phyloP scores from a whole-genome alignment of 2,888 invertebrate species.

The Trisateles emortualis region DNA sequence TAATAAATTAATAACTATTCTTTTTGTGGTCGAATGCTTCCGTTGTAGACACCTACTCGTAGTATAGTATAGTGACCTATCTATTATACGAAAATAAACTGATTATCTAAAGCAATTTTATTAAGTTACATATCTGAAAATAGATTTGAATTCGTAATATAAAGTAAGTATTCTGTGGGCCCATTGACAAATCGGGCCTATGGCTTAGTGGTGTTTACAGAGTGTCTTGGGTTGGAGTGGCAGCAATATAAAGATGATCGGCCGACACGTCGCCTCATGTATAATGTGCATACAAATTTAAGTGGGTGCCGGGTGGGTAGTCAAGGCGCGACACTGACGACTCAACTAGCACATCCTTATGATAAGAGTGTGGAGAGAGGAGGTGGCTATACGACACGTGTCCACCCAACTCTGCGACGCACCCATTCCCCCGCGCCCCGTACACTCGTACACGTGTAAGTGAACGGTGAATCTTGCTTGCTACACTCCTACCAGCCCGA shows the following conservation, averaged over 20 bases:
- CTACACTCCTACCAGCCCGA: conserved; percentile 57
- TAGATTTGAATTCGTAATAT: conserved; percentile 30
- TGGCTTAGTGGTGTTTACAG: conserved; percentile 63
- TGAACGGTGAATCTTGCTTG: conserved; percentile 68
- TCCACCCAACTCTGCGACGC: conserved; percentile 71
- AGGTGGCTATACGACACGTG: conserved; percentile 72
- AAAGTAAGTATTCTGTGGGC: conserved; percentile 22
- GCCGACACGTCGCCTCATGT: conserved; percentile 78
- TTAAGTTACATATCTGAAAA: conserved; percentile 3
- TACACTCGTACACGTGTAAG: conserved; percentile 70
- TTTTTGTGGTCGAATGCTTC: no score
- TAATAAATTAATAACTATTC: no score
- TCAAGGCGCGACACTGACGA: conserved; percentile 57
- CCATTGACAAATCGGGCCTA: conserved; percentile 55
- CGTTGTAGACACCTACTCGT: no score
- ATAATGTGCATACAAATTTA: conserved; percentile 83
- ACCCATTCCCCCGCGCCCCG: conserved; percentile 47
- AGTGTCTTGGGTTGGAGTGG: conserved; percentile 57
- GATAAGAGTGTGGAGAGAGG: conserved; percentile 61
- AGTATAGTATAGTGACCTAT: no score
- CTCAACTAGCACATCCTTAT: conserved; percentile 67
- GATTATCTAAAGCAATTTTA: not conserved
- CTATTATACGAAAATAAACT: no score
- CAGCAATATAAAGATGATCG: conserved; percentile 79
- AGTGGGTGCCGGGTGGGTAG: conserved; percentile 58